Evolutionary conservation across 2,888 invertebrate species (phyloP).

Genomic region (Eupithecia dodoneata): DNA sequence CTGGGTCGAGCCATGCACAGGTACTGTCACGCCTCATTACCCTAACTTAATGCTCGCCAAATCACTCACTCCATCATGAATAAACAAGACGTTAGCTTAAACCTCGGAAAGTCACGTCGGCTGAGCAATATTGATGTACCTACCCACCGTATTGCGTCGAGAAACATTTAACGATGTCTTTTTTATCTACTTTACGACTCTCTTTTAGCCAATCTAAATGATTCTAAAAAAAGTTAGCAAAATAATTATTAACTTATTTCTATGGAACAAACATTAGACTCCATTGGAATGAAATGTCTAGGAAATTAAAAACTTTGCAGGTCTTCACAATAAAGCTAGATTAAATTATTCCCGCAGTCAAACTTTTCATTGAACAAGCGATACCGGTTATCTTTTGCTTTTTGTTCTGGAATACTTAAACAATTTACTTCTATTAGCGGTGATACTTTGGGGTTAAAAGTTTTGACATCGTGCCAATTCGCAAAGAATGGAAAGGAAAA

Average conservation of each 20-base stretch:
- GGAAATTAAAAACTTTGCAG: slow-evolving; percentile 46
- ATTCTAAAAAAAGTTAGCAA: background rate
- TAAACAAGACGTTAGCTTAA: slow-evolving; percentile 64
- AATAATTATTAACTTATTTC: background rate
- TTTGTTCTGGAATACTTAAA: slow-evolving; percentile 62
- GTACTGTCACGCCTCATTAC: slow-evolving; percentile 76
- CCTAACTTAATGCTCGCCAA: slow-evolving; percentile 68
- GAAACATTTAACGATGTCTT: background rate
- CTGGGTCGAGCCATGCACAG: slow-evolving; percentile 67
- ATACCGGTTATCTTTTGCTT: slow-evolving; percentile 57
- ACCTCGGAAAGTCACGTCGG: slow-evolving; percentile 44
- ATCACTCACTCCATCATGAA: slow-evolving; percentile 73
- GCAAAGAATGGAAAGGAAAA: slow-evolving; percentile 23
- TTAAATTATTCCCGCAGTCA: slow-evolving; percentile 56
- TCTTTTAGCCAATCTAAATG: background rate
- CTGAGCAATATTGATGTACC: slow-evolving; percentile 5
- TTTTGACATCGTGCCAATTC: slow-evolving; percentile 35
- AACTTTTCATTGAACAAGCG: slow-evolving; percentile 64
- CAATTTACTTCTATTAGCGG: slow-evolving; percentile 51
- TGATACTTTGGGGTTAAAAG: slow-evolving; percentile 43
- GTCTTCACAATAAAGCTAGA: slow-evolving; percentile 49
- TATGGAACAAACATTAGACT: slow-evolving; percentile 22
- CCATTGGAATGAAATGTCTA: slow-evolving; percentile 36
- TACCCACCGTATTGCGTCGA: background rate
- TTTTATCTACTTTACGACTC: too few relatives aligned